Evolutionary conservation across 2,888 invertebrate species (phyloP), one percentile per base, ranked within the genome.

Genomic region (Drosophila tanythrix): DNA sequence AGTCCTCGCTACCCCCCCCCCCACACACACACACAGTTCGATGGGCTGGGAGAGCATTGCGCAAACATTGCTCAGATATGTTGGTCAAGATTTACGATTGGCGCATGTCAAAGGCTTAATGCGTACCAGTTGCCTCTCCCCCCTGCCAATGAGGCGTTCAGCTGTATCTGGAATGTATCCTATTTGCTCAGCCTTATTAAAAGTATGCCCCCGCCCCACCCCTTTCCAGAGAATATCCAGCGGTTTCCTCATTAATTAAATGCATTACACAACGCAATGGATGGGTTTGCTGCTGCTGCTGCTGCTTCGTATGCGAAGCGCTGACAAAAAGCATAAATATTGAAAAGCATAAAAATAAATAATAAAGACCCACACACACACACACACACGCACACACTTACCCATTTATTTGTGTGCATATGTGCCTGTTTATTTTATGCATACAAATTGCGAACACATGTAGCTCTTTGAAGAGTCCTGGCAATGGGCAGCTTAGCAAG

Each of bases 11-110:
- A 43, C 58, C 11, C 13, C 40, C 40, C 46, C 29, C 40, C 5
- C 5, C 21, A 1, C 21, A 1, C 21, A 21, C 21, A 21, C 21
- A 21, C 21, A 35, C 33, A 29, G 67, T 33, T 15, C 25, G 15
- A 38, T 2, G 27, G 70, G n/a, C 35, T 31, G 50, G 40, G 55
- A 58, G 43, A 61, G 62, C 70, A 74, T 81, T 78, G 82, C 75
- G 79, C 79, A 87, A 89, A 89, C 89, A 89, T 76, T 74, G 83
- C 82, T 88, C 87, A 86, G 90, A 90, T 89, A 89, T 88, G 87
- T 89, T 87, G 90, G 87, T 83, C 83, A 90, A 90, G 90, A 90
- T 90, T 90, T 90, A 90, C 90, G 90, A 89, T 88, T 90, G 90
- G 89, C 89, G 88, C 90, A 90, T 90, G 90, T 90, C 91, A 90